Evolutionary conservation across 2,113 vertebrate species (phyloP), one percentile per base, ranked within the genome.

Genomic region (Chloropsis hardwickii): DNA sequence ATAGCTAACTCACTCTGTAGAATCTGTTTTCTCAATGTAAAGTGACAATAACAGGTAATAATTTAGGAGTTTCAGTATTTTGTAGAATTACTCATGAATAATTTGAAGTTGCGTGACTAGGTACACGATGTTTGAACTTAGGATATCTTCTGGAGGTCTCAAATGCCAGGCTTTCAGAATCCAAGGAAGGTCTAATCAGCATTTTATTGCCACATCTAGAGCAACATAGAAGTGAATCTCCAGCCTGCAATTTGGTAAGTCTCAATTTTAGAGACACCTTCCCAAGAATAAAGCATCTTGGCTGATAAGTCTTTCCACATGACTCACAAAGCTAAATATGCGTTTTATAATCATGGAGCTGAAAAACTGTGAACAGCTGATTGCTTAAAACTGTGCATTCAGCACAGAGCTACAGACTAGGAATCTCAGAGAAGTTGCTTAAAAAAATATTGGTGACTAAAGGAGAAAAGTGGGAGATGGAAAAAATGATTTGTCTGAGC

Each of bases 211-310:
- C 53, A 56, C 64, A 57, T 86, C 72, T 89, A 86, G 45, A 91
- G 44, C 80, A 81, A 73, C 58, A 91, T 22, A 78, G 37, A 62
- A 92, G 31, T 72, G 81, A 89, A 74, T 19, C 23, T 91, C 37
- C 60, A 93, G 53, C 25, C 45, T 91, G 48, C 31, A 91, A 9
- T 72, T 61, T 86, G 28, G 8, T 56, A 80, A 74, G 12, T 60
- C 53, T 81, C 84, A 78, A 65, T 94, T 96, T 95, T 57, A 82
- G 91, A 87, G 37, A 39, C 0, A 12, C 35, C 66, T 87, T 87
- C 50, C 70, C 84, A 69, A 85, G 89, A 95, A 91, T 87, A 92
- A 86, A 95, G 16, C 31, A 22, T 94, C 48, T 91, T 92, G 69
- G 56, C 48, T 84, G 56, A 7, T 84, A 60, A 17, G 37, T 19